A percentile compares a stretch with the other conserved stretches of the same genome.
Evolutionary conservation across 2,888 invertebrate genomes (phyloP).

Genomic region (Scrobipalpa costella): DNA sequence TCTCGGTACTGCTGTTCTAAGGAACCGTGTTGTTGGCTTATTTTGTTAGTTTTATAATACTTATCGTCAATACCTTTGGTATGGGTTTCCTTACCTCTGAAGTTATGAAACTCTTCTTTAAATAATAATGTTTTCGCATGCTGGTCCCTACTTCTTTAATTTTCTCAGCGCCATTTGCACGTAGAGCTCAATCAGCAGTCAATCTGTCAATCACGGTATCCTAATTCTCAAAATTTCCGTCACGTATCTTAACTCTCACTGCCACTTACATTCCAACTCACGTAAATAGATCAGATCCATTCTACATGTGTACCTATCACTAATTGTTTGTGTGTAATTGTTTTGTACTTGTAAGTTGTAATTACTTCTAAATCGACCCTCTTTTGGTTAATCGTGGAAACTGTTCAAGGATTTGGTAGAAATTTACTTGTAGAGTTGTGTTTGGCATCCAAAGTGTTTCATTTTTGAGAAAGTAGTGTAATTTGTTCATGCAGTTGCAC

Average conservation of each 20-base stretch:
- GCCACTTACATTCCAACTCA: slow-evolving; percentile 46
- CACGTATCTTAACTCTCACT: slow-evolving; percentile 53
- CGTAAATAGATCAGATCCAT: slow-evolving; percentile 59
- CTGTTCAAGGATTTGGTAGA: not conserved
- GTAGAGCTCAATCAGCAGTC: too few species aligned
- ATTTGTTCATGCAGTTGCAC: not conserved
- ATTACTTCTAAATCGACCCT: slow-evolving; percentile 52
- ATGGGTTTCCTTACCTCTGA: too few species aligned
- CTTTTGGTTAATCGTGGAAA: slow-evolving; percentile 14
- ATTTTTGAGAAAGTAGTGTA: slow-evolving; percentile 1
- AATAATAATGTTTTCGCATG: too few species aligned
- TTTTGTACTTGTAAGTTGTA: slow-evolving; percentile 49
- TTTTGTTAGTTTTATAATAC: too few species aligned
- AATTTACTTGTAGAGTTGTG: not conserved
- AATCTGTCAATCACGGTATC: not conserved
- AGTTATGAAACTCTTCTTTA: too few species aligned
- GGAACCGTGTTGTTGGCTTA: not conserved
- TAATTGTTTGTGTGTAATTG: slow-evolving; percentile 50
- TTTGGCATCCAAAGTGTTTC: not conserved
- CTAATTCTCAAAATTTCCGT: slow-evolving; percentile 39
- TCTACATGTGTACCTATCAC: slow-evolving; percentile 53
- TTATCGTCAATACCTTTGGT: too few species aligned
- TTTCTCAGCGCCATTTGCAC: not conserved
- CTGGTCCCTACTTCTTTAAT: too few species aligned
- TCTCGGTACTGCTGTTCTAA: not conserved